Percentiles rank a stretch among this genome's conserved stretches.
These are phyloP conservation scores for Junonia oenone DNA, from an alignment of 2,888 invertebrate species.

Conservation along the genomic window DNA sequence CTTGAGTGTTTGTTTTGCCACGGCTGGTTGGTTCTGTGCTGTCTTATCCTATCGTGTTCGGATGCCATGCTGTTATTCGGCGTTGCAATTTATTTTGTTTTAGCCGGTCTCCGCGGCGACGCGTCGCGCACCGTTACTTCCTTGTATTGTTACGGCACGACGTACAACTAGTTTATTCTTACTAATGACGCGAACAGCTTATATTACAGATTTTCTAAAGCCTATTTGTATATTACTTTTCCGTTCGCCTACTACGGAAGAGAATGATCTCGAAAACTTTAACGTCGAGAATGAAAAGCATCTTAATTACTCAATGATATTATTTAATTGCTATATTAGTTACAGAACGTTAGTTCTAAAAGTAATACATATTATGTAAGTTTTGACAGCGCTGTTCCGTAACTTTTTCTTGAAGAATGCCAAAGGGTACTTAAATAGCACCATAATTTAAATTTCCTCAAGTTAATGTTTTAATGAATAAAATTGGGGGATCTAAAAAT, in stretches of 20 bases:
- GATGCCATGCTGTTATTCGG: slow-evolving; percentile 62
- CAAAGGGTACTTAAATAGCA: background rate
- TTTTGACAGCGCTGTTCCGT: background rate
- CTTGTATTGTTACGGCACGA: slow-evolving; percentile 35
- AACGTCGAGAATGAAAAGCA: background rate
- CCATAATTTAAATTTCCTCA: background rate
- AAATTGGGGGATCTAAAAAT: background rate
- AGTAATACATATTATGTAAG: background rate
- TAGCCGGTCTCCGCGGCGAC: slow-evolving; percentile 33
- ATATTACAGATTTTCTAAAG: background rate
- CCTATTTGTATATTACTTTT: background rate
- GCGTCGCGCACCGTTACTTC: slow-evolving; percentile 49
- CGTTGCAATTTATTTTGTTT: slow-evolving; percentile 60
- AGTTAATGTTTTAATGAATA: background rate
- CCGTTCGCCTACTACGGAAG: background rate
- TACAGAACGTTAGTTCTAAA: slow-evolving; percentile 1
- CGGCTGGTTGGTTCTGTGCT: slow-evolving; percentile 52
- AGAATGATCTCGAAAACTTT: background rate
- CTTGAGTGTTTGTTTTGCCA: slow-evolving; percentile 73
- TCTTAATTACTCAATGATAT: slow-evolving; percentile 7
- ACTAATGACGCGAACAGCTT: background rate
- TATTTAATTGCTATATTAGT: slow-evolving; percentile 8
- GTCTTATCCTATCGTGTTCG: slow-evolving; percentile 61
- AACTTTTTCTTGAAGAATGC: background rate
- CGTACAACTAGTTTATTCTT: slow-evolving; percentile 22